A percentile compares a stretch with the other conserved stretches of the same genome.
Conservation (phyloP, 2,888 invertebrate species). For the Kuschelorhynchus macadamiae region DNA sequence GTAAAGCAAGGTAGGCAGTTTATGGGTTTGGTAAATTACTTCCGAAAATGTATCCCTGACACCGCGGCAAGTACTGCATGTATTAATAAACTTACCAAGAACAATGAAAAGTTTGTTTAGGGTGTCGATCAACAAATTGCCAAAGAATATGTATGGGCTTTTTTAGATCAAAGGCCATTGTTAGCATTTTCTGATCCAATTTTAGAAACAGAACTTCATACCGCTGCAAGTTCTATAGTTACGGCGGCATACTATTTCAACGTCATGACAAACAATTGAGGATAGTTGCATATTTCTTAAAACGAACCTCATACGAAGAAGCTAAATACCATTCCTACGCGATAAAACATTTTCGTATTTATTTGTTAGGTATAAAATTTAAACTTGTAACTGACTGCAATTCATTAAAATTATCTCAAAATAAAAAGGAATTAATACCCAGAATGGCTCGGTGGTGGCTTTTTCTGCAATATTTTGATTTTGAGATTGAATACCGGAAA, state of each 20-base stretch:
- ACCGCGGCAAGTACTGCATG: too few relatives aligned
- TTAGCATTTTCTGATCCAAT: neutral
- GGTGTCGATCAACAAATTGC: too few relatives aligned
- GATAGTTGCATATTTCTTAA: neutral
- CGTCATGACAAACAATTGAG: neutral
- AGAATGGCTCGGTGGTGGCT: constrained; percentile 54
- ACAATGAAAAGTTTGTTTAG: too few relatives aligned
- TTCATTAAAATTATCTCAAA: constrained; percentile 48
- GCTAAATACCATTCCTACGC: neutral
- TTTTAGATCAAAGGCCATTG: too few relatives aligned
- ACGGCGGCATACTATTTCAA: neutral
- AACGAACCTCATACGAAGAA: neutral
- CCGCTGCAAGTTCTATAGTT: neutral
- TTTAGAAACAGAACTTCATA: neutral
- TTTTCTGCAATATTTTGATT: constrained; percentile 48
- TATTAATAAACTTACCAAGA: too few relatives aligned
- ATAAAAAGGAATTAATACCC: constrained; percentile 50
- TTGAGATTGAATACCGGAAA: constrained; percentile 31
- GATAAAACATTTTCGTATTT: constrained; percentile 21
- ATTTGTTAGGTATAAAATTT: constrained; percentile 21
- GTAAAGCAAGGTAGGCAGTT: too few relatives aligned
- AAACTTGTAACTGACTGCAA: constrained; percentile 58
- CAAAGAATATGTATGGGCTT: too few relatives aligned
- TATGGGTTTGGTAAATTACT: too few relatives aligned
- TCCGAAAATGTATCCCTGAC: too few relatives aligned